Base-by-base conservation (phyloP, 2,888 invertebrate species). In the Parascotia fuliginaria region DNA sequence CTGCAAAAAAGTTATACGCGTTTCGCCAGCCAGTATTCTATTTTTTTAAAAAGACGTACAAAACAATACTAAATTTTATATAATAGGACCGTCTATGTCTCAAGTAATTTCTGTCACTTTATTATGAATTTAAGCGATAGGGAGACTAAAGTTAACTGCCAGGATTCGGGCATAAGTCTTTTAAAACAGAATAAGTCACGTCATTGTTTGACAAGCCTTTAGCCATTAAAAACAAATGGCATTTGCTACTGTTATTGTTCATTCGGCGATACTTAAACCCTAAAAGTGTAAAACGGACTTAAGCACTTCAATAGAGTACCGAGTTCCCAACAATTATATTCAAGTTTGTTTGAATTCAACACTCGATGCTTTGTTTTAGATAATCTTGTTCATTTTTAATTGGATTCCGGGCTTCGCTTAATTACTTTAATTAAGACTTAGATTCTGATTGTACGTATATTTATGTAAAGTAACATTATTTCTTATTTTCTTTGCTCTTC, bases 341-440 rank as follows among this genome's bases (percentile, higher is more conserved):
- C 19, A 63, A 59, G 46, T 55, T 46, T 42, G 48, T 41, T 43
- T 37, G 51, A 64, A 60, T 42, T 42, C 47, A 37, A 31, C 31
- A 31, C 49, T 60, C 48, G 41, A 59, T 63, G 42, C 50, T 42
- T 45, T 50, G 31, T 31, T 31, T n/a, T 13, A 14, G 11, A 31
- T 13, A 31, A 57, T 50, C 52, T 40, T 49, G 53, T 45, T 36
- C 55, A 46, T 52, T 61, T 61, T 60, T 61, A 61, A 61, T 70
- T 60, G 49, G 58, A 57, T 64, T 59, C 50, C n/a, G n/a, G 41
- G 39, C 49, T 37, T 36, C 42, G 32, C 48, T 47, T 70, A 67
- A 67, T 70, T 58, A 58, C 53, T 61, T 67, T 65, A 67, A 69
- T 70, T 58, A 61, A 60, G 57, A 41, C 49, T 50, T 48, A 36